Percentiles rank a stretch among this genome's conserved stretches.
Conservation (phyloP, 2,113 vertebrate genomes). For the Myrmecobius fasciatus region DNA sequence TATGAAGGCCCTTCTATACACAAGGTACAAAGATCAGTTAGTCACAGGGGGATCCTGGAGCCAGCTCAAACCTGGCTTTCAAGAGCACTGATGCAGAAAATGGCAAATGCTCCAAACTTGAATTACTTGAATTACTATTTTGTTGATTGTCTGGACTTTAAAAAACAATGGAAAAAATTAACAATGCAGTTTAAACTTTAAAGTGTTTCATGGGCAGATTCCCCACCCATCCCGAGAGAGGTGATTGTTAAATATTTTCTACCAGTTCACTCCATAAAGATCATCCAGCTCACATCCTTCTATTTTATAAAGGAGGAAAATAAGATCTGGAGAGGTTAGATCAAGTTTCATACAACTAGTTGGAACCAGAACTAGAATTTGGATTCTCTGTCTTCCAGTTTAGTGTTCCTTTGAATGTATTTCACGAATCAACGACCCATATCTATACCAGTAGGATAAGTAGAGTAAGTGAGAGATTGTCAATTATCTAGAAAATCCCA, state of each 20-base stretch:
- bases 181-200: neutral
- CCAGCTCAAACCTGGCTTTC: neutral
- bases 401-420: neutral
- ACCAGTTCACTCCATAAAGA: neutral
- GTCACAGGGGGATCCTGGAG: neutral
- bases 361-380: neutral
- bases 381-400: neutral
- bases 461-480: neutral
- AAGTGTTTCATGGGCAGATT: neutral
- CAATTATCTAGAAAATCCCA: neutral
- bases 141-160: neutral
- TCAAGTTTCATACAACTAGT: neutral
- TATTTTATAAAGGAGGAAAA: neutral
- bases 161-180: neutral
- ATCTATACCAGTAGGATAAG: neutral
- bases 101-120: neutral
- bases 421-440: neutral
- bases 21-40: neutral
- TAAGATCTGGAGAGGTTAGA: neutral
- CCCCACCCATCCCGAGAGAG: neutral
- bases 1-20: neutral
- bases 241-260: neutral
- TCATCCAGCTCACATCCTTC: neutral
- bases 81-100: neutral
- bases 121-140: neutral